phyloP scores from a whole-genome alignment of 2,888 invertebrate genomes.

The Drosophila birchii region DNA sequence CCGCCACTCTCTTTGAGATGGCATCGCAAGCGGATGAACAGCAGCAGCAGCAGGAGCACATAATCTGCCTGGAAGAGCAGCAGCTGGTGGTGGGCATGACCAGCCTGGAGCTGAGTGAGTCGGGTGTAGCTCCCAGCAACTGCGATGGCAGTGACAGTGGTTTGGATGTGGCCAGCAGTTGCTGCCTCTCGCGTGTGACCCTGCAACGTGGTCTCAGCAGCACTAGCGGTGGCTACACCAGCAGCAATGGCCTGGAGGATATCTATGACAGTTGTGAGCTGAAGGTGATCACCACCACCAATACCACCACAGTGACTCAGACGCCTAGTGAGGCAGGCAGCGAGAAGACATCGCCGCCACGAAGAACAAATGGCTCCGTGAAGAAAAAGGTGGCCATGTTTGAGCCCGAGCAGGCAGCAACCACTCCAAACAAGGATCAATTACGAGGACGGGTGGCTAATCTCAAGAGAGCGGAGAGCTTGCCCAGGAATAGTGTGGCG shows the following conservation, averaged over 20 bases:
- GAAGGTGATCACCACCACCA: slow-evolving; percentile 37
- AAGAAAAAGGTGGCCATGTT: slow-evolving; percentile 87
- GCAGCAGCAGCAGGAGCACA: slow-evolving; percentile 43
- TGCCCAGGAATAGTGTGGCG: slow-evolving; percentile 80
- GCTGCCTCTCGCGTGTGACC: slow-evolving; percentile 82
- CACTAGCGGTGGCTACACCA: slow-evolving; percentile 88
- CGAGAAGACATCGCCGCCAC: slow-evolving; percentile 85
- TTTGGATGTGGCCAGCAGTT: slow-evolving; percentile 87
- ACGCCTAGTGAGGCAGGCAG: slow-evolving; percentile 90
- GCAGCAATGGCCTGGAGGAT: slow-evolving; percentile 85
- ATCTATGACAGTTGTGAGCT: slow-evolving; percentile 80
- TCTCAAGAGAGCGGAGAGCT: slow-evolving; percentile 85
- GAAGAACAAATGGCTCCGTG: slow-evolving; percentile 77
- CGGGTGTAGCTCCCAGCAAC: slow-evolving; percentile 43
- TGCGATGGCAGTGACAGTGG: slow-evolving; percentile 92
- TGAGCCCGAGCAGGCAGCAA: slow-evolving; percentile 83
- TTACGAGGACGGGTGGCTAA: slow-evolving; percentile 85
- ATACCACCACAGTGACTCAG: slow-evolving; percentile 8
- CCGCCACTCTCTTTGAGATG: slow-evolving; percentile 70
- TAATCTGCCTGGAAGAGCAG: slow-evolving; percentile 51
- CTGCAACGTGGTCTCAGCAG: slow-evolving; percentile 86
- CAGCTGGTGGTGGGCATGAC: slow-evolving; percentile 70
- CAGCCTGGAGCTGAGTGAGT: slow-evolving; percentile 75
- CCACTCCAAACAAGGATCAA: slow-evolving; percentile 55
- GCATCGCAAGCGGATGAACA: slow-evolving; percentile 55